Conservation (phyloP, 2,113 vertebrate genomes). For the Mohoua ochrocephala region DNA sequence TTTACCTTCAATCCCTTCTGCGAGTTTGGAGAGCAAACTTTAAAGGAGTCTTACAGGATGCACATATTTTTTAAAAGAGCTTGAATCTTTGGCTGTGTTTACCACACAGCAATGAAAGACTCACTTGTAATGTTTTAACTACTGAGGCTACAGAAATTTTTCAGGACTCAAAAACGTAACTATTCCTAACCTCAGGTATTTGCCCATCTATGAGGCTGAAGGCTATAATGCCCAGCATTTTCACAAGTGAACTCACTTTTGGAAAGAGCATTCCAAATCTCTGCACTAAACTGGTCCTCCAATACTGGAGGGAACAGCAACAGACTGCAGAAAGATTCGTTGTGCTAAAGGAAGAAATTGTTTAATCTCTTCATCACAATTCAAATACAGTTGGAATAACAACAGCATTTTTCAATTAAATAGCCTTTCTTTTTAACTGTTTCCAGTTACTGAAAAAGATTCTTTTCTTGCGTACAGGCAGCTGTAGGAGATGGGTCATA, state of each 20-base stretch:
- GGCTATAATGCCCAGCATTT: background rate
- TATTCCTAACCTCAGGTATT: conserved; percentile 13
- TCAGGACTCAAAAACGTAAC: conserved; percentile 45
- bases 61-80: background rate
- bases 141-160: background rate
- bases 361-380: background rate
- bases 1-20: background rate
- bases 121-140: conserved; percentile 37
- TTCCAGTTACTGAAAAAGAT: background rate
- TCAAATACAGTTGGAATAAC: background rate
- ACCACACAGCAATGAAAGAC: conserved; percentile 50
- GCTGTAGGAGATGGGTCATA: background rate
- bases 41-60: conserved; percentile 63
- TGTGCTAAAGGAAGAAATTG: background rate
- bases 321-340: background rate
- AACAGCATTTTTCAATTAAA: background rate
- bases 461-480: background rate
- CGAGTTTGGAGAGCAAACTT: conserved; percentile 3
- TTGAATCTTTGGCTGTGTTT: conserved; percentile 36
- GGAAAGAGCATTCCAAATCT: background rate
- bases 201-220: background rate
- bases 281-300: background rate
- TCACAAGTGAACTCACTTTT: background rate
- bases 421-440: background rate
- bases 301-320: background rate